Percentiles rank a stretch among this genome's conserved stretches.
These are phyloP conservation scores for Melipona bicolor DNA, from an alignment of 2,888 invertebrate species.

Conservation along the genomic window DNA sequence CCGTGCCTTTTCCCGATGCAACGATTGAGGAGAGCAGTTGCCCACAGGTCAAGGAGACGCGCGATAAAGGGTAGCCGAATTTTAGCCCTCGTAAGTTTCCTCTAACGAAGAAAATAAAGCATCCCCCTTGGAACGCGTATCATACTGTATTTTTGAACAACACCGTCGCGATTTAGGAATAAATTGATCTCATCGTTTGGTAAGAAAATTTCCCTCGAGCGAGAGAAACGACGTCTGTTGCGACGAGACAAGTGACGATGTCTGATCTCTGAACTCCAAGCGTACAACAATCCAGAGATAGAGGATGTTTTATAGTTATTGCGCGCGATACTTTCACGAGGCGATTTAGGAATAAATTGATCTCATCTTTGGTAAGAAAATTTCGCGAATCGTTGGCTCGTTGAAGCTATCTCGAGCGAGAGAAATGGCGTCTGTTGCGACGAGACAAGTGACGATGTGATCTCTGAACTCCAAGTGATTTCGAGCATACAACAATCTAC, in stretches of 20 bases:
- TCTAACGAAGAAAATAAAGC: neutral
- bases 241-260: neutral
- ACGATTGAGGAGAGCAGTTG: constrained; percentile 26
- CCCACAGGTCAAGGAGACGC: constrained; percentile 49
- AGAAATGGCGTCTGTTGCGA: neutral
- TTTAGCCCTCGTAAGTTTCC: constrained; percentile 1
- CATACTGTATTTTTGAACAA: constrained; percentile 32
- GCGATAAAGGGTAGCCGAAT: constrained; percentile 25
- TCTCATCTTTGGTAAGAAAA: constrained; percentile 4
- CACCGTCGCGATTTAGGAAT: constrained; percentile 1
- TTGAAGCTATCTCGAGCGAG: neutral
- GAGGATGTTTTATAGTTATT: constrained; percentile 27
- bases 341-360: constrained; percentile 19
- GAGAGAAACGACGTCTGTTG: neutral
- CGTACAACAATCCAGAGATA: no score
- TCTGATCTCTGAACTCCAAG: no score
- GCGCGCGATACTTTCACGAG: constrained; percentile 19
- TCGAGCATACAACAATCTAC: no score
- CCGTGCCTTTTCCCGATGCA: constrained; percentile 9
- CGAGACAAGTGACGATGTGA: neutral
- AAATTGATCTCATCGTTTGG: constrained; percentile 15
- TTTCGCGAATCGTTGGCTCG: neutral
- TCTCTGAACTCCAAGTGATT: no score
- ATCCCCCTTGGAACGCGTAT: constrained; percentile 13
- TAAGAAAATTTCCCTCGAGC: constrained; percentile 1